These are phyloP conservation scores for Apistogramma diplotaenia DNA, from an alignment of 2,113 vertebrate genomes.

Conservation along the genomic window DNA sequence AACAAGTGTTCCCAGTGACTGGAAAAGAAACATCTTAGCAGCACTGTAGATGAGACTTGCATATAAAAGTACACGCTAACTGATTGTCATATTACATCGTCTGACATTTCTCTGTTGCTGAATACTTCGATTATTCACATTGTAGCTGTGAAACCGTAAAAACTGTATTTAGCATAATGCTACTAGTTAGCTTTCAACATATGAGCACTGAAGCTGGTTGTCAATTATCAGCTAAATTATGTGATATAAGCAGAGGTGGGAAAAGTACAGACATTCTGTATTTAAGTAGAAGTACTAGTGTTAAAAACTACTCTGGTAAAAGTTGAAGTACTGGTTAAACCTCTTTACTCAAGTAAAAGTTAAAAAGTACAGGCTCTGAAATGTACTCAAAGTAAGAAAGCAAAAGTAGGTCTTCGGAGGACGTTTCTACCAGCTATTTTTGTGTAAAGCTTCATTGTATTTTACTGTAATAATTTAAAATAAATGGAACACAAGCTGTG, in stretches of 20 bases:
- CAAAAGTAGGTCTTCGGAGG: too few relatives aligned
- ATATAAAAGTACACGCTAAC: not conserved
- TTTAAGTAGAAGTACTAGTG: too few relatives aligned
- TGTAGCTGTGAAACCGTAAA: not conserved
- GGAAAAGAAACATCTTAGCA: not conserved
- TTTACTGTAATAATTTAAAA: too few relatives aligned
- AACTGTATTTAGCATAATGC: not conserved
- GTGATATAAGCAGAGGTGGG: fast-evolving
- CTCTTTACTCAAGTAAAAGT: too few relatives aligned
- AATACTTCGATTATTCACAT: not conserved
- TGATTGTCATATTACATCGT: not conserved
- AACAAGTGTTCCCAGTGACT: not conserved
- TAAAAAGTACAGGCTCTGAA: too few relatives aligned
- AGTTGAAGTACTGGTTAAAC: too few relatives aligned
- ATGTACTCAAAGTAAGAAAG: too few relatives aligned
- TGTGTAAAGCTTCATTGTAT: too few relatives aligned
- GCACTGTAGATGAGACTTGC: not conserved
- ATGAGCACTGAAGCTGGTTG: not conserved
- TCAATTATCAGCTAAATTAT: not conserved
- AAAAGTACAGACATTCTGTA: too few relatives aligned
- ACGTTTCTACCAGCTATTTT: too few relatives aligned
- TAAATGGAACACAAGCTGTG: too few relatives aligned
- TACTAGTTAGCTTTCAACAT: not conserved
- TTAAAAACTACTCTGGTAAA: too few relatives aligned
- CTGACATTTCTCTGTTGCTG: not conserved